Evolutionary conservation across 2,113 vertebrate species (phyloP).

Genomic region (Percina caprodes): DNA sequence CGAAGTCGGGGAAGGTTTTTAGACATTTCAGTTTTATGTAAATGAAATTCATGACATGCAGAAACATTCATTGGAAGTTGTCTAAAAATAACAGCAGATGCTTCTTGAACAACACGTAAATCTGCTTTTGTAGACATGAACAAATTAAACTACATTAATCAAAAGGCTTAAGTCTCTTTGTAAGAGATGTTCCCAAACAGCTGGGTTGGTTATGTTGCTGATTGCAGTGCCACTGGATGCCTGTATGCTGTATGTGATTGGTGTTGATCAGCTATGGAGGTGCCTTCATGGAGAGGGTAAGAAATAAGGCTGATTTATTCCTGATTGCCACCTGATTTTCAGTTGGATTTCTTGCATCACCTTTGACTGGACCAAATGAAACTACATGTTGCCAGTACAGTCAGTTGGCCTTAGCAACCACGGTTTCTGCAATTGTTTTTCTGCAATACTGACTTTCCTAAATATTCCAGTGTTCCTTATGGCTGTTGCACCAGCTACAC

Average conservation of each 20-base stretch:
- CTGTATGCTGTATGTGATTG: conserved; percentile 53
- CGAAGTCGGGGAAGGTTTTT: conserved; percentile 67
- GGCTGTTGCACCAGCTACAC: conserved; percentile 47
- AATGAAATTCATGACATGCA: conserved; percentile 69
- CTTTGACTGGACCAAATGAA: conserved; percentile 32
- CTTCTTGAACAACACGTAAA: conserved; percentile 41
- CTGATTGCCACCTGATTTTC: conserved; percentile 69
- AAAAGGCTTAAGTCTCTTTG: conserved; percentile 2
- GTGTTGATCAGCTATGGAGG: conserved; percentile 33
- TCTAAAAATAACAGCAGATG: conserved; percentile 62
- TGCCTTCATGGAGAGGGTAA: conserved; percentile 55
- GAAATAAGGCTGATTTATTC: conserved; percentile 68
- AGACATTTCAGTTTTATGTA: conserved; percentile 72
- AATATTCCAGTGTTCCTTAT: conserved; percentile 37
- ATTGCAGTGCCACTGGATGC: conserved; percentile 39
- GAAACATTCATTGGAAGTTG: conserved; percentile 62
- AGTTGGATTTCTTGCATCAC: conserved; percentile 19
- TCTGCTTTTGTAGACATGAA: conserved; percentile 47
- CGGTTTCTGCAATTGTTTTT: neutral
- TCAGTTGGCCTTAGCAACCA: conserved; percentile 5
- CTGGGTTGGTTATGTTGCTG: conserved; percentile 31
- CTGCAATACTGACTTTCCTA: conserved; percentile 18
- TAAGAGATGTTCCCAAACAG: conserved; percentile 8
- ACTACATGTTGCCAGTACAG: neutral
- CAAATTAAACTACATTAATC: conserved; percentile 47